Conservation (phyloP, 2,888 invertebrate genomes). For the Agriotes lineatus region DNA sequence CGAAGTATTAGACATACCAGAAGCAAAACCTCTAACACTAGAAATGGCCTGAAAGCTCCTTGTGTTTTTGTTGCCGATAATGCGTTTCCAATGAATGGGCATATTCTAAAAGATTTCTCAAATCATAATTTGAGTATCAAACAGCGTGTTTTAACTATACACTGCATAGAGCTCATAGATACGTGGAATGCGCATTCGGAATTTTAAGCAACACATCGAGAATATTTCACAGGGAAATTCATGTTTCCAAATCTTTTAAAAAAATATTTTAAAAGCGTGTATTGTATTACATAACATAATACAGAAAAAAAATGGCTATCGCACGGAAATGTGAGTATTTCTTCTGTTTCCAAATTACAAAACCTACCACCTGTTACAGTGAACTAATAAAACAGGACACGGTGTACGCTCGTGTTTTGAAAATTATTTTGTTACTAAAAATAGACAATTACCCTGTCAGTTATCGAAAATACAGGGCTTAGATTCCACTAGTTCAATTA, state of each 20-base stretch:
- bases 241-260: conserved; percentile 44
- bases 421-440: conserved; percentile 45
- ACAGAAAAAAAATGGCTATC: conserved; percentile 40
- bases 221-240: conserved; percentile 47
- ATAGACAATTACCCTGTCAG: conserved; percentile 42
- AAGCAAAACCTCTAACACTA: conserved; percentile 33
- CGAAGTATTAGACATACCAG: conserved; percentile 40
- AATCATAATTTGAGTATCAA: too few relatives aligned
- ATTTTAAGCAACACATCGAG: conserved; percentile 46
- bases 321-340: conserved; percentile 27
- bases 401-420: conserved; percentile 34
- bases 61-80: too few relatives aligned
- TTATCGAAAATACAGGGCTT: conserved; percentile 46
- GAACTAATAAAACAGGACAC: too few relatives aligned
- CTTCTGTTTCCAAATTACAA: conserved; percentile 35
- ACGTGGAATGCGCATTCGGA: too few relatives aligned
- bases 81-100: too few relatives aligned
- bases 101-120: too few relatives aligned
- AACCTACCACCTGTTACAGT: conserved; percentile 32
- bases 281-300: conserved; percentile 42
- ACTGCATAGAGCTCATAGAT: too few relatives aligned
- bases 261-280: conserved; percentile 47
- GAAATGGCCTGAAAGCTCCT: too few relatives aligned
- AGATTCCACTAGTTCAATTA: conserved; percentile 44
- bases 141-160: too few relatives aligned